Percentiles rank a stretch among this genome's conserved stretches.
Evolutionary conservation across 2,797 vertebrate species (phyloP).

Genomic region (Corythornis leucogaster): DNA sequence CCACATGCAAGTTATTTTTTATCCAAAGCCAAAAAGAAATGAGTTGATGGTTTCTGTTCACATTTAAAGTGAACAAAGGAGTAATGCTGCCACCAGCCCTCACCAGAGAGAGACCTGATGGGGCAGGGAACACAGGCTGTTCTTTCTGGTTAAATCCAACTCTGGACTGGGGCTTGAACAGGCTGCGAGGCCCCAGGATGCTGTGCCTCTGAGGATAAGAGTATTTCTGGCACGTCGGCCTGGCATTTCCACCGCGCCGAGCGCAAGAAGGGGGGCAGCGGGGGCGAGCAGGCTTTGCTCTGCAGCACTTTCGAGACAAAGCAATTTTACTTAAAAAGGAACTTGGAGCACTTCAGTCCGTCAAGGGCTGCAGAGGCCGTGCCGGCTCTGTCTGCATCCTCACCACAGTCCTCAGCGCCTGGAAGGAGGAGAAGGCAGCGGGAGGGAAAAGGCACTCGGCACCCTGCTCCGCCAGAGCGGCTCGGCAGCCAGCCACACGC

Average conservation of each 20-base stretch:
- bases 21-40: not conserved
- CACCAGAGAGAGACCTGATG: not conserved
- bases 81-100: constrained; percentile 28
- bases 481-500: not conserved
- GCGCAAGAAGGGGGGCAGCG: not conserved
- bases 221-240: not conserved
- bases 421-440: not conserved
- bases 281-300: not conserved
- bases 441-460: not conserved
- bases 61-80: not conserved
- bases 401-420: accelerated
- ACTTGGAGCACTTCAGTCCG: not conserved
- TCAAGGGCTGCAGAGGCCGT: not conserved
- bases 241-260: not conserved
- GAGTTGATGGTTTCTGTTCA: not conserved
- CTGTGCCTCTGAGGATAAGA: not conserved
- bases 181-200: accelerated
- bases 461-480: accelerated
- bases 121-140: not conserved
- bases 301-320: not conserved
- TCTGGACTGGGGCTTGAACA: accelerated
- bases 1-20: not conserved
- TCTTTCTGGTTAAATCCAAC: not conserved
- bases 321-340: constrained; percentile 64
- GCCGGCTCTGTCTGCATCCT: not conserved